A percentile compares a stretch with the other conserved stretches of the same genome.
phyloP scores from a whole-genome alignment of 2,113 vertebrate genomes.

The Pangasianodon gigas region DNA sequence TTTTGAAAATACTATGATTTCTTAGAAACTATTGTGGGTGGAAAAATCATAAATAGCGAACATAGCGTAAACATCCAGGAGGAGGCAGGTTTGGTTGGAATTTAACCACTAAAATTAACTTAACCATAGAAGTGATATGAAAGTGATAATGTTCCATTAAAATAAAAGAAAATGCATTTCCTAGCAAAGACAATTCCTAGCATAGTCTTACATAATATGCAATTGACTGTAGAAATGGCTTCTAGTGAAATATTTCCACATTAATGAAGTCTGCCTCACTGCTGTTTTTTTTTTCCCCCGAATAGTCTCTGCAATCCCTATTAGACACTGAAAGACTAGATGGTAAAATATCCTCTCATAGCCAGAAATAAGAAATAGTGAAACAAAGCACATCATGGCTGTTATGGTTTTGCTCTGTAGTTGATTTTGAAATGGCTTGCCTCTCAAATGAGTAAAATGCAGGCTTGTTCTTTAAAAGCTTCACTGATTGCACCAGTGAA shows the following conservation, averaged over 20 bases:
- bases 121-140: neutral
- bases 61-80: neutral
- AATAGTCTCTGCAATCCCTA: neutral
- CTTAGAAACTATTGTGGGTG: neutral
- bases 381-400: neutral
- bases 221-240: neutral
- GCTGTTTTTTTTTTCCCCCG: neutral
- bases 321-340: neutral
- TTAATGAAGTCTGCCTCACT: neutral
- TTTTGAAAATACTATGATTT: neutral
- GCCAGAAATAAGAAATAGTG: neutral
- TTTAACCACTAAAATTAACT: neutral
- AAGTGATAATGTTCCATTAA: neutral
- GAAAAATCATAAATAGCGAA: neutral
- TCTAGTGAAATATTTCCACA: neutral
- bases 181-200: neutral
- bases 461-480: conserved; percentile 1
- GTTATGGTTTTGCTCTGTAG: neutral
- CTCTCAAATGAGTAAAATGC: conserved; percentile 5
- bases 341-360: neutral
- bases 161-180: neutral
- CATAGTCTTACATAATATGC: neutral
- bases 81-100: neutral
- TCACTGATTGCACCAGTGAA: neutral
- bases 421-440: neutral